Evolutionary conservation across 1,140 invertebrate genomes (phyloP), one percentile per base, ranked within the genome.

Genomic region (Samia ricini): DNA sequence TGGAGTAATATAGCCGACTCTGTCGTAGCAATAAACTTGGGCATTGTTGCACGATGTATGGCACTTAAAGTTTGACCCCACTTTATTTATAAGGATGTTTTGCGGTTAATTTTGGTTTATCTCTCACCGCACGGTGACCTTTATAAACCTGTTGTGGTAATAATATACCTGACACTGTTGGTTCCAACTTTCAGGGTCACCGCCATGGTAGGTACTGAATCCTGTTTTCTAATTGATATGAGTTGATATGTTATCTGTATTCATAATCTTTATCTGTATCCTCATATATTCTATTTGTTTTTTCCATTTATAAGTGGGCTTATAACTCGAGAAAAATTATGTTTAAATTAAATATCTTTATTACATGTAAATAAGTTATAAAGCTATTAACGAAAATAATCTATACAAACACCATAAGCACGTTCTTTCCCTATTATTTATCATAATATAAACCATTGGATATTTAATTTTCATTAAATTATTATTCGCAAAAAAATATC

Each of bases 21-120:
- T 71, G 54, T 77, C 77, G 66, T 71, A 69, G 79, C 82, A 78
- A 87, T 89, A 89, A 89, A 87, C 76, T 85, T 77, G 69, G 71
- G 63, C 79, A 76, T 84, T 84, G 73, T 76, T 71, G n/a, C 72
- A 69, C 74, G 73, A 82, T 81, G 76, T 78, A 84, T 85, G 72
- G 72, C 73, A 72, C 71, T 69, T 63, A 64, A 36, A 42, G 33
- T 42, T 42, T 15, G 33, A 4, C 33, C 33, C 33, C 1, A 42
- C 42, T 64, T 61, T 64, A 61, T 68, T n/a, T n/a, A 42, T 42
- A 42, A 42, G 60, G 52, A 64, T 63, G 48, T 56, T 56, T 61
- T 64, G 66, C 23, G 33, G 66, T 52, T 64, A 52, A 68, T 68
- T 68, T 67, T 54, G 22, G 23, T 62, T 52, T 59, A 59, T 55